These are phyloP conservation scores for Carassius gibelio DNA, from an alignment of 2,113 vertebrate genomes.

Conservation along the genomic window DNA sequence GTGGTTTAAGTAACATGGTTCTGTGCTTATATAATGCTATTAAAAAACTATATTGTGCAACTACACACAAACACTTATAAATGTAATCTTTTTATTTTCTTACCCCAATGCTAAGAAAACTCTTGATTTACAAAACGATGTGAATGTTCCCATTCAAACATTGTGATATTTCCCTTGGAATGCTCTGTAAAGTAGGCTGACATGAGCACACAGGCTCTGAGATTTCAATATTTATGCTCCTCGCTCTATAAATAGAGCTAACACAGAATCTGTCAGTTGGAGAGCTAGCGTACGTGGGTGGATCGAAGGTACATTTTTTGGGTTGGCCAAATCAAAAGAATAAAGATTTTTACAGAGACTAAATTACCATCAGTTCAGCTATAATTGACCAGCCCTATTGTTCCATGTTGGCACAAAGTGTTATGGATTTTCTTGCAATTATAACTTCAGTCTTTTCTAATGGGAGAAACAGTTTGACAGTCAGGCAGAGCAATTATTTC, in stretches of 20 bases:
- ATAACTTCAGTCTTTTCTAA: not conserved
- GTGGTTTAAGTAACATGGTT: not conserved
- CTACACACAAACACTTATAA: not conserved
- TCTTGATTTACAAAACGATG: not conserved
- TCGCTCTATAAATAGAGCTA: constrained; percentile 63
- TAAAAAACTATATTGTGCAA: not conserved
- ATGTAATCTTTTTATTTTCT: not conserved
- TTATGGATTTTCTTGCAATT: constrained; percentile 30
- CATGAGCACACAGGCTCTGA: constrained; percentile 17
- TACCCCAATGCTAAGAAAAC: no score
- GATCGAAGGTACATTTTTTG: constrained; percentile 20
- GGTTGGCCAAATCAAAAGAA: constrained; percentile 1
- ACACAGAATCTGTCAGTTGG: constrained; percentile 16
- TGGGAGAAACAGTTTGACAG: constrained; percentile 19
- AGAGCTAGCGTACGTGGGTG: constrained; percentile 31
- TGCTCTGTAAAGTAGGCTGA: constrained; percentile 21
- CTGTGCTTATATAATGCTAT: no score
- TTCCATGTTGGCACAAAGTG: not conserved
- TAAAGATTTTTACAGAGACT: constrained; percentile 30
- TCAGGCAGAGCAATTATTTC: constrained; percentile 28
- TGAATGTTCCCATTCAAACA: constrained; percentile 52
- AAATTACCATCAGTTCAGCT: not conserved
- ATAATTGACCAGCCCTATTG: constrained; percentile 8
- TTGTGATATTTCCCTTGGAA: not conserved
- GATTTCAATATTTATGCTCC: constrained; percentile 50